Evolutionary conservation across 2,113 vertebrate genomes (phyloP).

Genomic region (Entomyzon cyanotis): DNA sequence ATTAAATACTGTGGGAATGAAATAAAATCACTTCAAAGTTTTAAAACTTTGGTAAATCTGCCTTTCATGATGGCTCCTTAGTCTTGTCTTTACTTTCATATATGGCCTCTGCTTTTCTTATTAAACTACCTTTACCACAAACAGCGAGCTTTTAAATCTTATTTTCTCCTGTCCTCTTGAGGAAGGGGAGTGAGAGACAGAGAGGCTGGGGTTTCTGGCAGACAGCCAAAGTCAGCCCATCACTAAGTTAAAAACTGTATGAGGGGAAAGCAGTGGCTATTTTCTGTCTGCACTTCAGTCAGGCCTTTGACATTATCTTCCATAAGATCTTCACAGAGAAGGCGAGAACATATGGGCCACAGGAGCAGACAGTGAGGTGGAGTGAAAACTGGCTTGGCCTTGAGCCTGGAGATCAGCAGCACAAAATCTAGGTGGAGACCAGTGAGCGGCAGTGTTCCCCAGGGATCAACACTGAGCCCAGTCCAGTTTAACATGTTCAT

Average conservation of each 20-base stretch:
- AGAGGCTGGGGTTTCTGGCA: not conserved
- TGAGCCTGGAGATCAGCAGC: not conserved
- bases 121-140: not conserved
- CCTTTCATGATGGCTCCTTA: not conserved
- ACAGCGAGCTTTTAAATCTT: not conserved
- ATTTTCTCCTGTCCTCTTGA: not conserved
- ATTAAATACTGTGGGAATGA: not conserved
- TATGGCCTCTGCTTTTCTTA: not conserved
- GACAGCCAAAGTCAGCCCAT: not conserved
- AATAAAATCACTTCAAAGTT: not conserved
- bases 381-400: not conserved
- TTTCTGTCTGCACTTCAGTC: not conserved
- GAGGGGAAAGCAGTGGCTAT: not conserved
- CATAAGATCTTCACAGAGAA: not conserved
- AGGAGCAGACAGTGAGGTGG: not conserved
- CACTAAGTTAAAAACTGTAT: not conserved
- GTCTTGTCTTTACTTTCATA: not conserved
- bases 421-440: not conserved
- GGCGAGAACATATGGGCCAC: not conserved
- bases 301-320: not conserved
- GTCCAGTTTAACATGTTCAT: not conserved
- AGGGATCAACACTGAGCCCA: not conserved
- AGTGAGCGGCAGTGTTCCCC: not conserved
- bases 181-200: not conserved
- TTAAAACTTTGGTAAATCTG: not conserved